Evolutionary conservation across 2,797 vertebrate genomes (phyloP).

Genomic region (Zenarchopterus dispar): DNA sequence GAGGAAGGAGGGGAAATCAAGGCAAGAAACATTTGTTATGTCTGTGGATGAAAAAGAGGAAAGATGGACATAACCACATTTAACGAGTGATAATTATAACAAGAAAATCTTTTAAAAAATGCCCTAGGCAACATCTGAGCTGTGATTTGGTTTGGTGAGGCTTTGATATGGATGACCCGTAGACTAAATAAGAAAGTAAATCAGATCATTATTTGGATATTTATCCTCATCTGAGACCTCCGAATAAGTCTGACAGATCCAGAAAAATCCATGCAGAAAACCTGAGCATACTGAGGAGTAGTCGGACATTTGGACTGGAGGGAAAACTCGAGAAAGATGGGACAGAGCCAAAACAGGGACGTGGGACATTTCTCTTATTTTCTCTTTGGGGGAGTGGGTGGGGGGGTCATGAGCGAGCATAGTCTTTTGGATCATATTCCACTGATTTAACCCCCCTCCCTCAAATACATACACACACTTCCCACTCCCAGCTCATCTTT

Average conservation of each 20-base stretch:
- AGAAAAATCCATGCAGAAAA: constrained; percentile 71
- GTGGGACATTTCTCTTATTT: constrained; percentile 75
- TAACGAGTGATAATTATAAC: background rate
- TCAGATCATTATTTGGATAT: constrained; percentile 59
- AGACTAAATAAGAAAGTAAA: constrained; percentile 56
- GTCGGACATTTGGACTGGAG: constrained; percentile 71
- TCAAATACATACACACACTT: constrained; percentile 3
- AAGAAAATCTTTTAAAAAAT: background rate
- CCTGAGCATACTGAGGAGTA: constrained; percentile 73
- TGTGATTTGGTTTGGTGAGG: constrained; percentile 20
- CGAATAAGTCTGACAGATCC: constrained; percentile 74
- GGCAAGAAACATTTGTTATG: too few relatives aligned
- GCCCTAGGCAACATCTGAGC: constrained; percentile 23
- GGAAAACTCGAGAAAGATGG: constrained; percentile 50
- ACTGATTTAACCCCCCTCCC: constrained; percentile 70
- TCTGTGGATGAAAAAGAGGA: too few relatives aligned
- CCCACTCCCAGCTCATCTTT: constrained; percentile 31
- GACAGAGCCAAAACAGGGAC: constrained; percentile 61
- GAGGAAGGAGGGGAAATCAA: constrained; percentile 1
- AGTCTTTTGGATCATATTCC: constrained; percentile 77
- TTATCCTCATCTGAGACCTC: constrained; percentile 54
- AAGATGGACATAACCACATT: too few relatives aligned
- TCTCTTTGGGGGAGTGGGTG: constrained; percentile 68
- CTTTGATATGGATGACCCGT: constrained; percentile 43
- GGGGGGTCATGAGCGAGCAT: constrained; percentile 69